Conservation (phyloP, 2,113 vertebrate species). For the Prietella phreatophila region DNA sequence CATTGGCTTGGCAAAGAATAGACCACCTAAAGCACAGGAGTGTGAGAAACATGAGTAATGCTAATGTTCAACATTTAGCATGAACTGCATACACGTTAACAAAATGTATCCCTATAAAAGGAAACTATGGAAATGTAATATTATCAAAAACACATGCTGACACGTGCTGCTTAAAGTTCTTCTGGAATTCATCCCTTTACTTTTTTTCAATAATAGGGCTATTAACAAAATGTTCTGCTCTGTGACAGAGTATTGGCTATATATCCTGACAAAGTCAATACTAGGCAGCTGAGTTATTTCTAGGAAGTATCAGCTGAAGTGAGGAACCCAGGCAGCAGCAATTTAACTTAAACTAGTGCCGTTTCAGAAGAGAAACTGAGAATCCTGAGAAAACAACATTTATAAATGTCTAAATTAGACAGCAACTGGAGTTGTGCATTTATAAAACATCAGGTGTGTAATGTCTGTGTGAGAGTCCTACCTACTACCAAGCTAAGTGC, state of each 20-base stretch:
- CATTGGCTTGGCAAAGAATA: conserved; percentile 99
- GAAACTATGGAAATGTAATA: not conserved
- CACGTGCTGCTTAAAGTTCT: not conserved
- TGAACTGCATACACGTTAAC: not conserved
- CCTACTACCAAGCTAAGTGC: conserved; percentile 91
- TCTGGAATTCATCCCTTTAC: not conserved
- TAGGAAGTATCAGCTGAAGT: not conserved
- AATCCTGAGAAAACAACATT: not conserved
- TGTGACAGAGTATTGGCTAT: not conserved
- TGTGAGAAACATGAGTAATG: not conserved
- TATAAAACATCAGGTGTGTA: not conserved
- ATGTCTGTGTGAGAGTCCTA: conserved; percentile 56
- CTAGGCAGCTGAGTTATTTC: conserved; percentile 21
- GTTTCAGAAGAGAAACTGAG: not conserved
- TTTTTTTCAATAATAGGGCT: not conserved
- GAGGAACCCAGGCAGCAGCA: not conserved
- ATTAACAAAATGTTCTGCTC: not conserved
- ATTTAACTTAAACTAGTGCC: not conserved
- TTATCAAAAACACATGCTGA: not conserved
- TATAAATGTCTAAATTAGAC: not conserved
- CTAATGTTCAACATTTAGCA: not conserved
- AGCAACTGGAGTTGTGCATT: not conserved
- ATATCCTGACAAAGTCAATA: conserved; percentile 3
- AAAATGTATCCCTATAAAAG: not conserved
- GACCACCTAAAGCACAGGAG: conserved; percentile 76